These are phyloP conservation scores for Diarsia mendica DNA, from an alignment of 2,888 invertebrate genomes.

Conservation along the genomic window DNA sequence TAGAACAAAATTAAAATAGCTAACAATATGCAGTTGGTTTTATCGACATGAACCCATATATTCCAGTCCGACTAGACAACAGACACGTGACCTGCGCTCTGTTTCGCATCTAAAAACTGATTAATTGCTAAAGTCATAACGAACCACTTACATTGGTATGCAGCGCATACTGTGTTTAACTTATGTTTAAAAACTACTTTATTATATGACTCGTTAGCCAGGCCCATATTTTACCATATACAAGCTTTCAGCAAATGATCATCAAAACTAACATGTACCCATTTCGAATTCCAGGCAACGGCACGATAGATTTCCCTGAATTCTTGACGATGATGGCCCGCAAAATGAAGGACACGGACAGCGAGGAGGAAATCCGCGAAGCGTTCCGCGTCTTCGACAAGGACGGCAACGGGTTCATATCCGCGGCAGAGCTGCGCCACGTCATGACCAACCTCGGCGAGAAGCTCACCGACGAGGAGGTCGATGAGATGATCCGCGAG, in stretches of 20 bases:
- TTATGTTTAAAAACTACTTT: not conserved
- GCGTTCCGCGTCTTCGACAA: constrained; percentile 99
- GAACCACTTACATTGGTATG: not conserved
- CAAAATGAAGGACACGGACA: constrained; percentile 99
- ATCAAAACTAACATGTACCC: constrained; percentile 27
- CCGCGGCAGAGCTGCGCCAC: constrained; percentile 99
- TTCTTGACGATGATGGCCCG: constrained; percentile 99
- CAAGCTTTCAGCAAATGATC: not conserved
- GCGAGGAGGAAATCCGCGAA: constrained; percentile 99
- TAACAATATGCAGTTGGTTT: not conserved
- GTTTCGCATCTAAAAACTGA: constrained; percentile 20
- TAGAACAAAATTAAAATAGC: constrained; percentile 7
- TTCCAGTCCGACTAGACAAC: constrained; percentile 4
- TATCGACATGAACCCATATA: constrained; percentile 13
- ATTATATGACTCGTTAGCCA: not conserved
- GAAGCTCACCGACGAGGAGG: constrained; percentile 99
- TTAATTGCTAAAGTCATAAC: constrained; percentile 17
- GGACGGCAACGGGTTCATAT: constrained; percentile 99
- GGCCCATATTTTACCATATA: not conserved
- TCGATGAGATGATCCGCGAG: constrained; percentile 99
- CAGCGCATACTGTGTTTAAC: not conserved
- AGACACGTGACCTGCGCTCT: constrained; percentile 12
- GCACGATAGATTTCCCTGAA: constrained; percentile 99
- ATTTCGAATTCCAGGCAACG: constrained; percentile 94
- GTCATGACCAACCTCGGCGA: constrained; percentile 99